Conservation (phyloP, 2,113 vertebrate species). For the Calypte anna region DNA sequence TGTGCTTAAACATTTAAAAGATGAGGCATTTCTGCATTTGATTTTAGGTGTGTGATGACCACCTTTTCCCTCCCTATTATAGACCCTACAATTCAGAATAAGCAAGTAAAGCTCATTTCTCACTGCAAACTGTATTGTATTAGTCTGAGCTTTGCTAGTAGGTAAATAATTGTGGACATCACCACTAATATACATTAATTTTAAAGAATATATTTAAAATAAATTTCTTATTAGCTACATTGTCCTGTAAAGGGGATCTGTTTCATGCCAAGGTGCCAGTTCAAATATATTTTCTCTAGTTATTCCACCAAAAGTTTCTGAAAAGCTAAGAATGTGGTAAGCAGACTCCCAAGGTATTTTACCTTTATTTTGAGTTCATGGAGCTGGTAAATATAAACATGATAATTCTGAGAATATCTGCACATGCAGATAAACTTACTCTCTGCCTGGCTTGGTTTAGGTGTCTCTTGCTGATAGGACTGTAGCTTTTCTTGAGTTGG, state of each 20-base stretch:
- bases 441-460: slow-evolving; percentile 80
- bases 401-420: neutral
- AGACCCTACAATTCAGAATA: neutral
- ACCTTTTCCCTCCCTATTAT: neutral
- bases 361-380: neutral
- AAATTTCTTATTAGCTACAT: neutral
- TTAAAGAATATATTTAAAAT: neutral
- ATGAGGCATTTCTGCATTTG: neutral
- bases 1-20: neutral
- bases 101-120: neutral
- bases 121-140: neutral
- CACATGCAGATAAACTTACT: slow-evolving; percentile 71
- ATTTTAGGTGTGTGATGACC: neutral
- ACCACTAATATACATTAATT: neutral
- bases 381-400: neutral
- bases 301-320: neutral
- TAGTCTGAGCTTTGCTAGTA: neutral
- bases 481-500: slow-evolving; percentile 87
- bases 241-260: neutral
- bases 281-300: neutral
- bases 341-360: neutral
- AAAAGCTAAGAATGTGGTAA: neutral
- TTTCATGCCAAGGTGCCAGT: neutral
- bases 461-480: slow-evolving; percentile 78
- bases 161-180: neutral